Conservation (phyloP, 1,140 invertebrate genomes). For the Tigriopus japonicus region DNA sequence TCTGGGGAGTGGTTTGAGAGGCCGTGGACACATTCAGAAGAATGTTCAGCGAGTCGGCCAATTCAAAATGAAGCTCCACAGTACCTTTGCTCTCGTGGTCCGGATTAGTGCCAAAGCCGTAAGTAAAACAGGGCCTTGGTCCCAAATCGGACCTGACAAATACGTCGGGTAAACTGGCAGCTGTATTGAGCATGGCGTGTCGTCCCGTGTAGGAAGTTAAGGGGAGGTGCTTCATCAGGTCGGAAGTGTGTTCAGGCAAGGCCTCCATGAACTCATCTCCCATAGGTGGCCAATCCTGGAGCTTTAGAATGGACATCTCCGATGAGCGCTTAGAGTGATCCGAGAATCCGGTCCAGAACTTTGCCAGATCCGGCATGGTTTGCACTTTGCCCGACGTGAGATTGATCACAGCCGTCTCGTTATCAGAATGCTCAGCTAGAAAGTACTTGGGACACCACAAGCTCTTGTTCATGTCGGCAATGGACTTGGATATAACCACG, state of each 20-base stretch:
- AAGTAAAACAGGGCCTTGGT: slow-evolving; percentile 93
- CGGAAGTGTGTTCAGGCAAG: slow-evolving; percentile 49
- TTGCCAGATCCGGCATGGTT: slow-evolving; percentile 63
- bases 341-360: slow-evolving; percentile 92
- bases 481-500: slow-evolving; percentile 75
- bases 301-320: slow-evolving; percentile 74
- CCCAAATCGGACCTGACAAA: slow-evolving; percentile 86
- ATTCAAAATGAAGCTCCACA: slow-evolving; percentile 85
- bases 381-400: slow-evolving; percentile 64
- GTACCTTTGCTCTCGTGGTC: slow-evolving; percentile 58
- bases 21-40: slow-evolving; percentile 87
- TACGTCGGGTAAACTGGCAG: slow-evolving; percentile 66
- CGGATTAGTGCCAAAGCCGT: slow-evolving; percentile 44
- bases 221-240: slow-evolving; percentile 74
- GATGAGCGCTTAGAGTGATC: slow-evolving; percentile 54
- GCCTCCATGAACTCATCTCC: slow-evolving; percentile 84
- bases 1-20: too few species aligned
- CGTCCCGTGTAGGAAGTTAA: slow-evolving; percentile 73
- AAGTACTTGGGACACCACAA: slow-evolving; percentile 82
- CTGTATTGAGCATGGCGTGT: slow-evolving; percentile 66
- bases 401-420: slow-evolving; percentile 74
- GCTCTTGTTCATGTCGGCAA: slow-evolving; percentile 43
- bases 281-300: slow-evolving; percentile 82
- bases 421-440: slow-evolving; percentile 68
- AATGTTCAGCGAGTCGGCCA: slow-evolving; percentile 88